Conservation (phyloP, 1,140 invertebrate genomes). For the Macrocentrus cingulum region DNA sequence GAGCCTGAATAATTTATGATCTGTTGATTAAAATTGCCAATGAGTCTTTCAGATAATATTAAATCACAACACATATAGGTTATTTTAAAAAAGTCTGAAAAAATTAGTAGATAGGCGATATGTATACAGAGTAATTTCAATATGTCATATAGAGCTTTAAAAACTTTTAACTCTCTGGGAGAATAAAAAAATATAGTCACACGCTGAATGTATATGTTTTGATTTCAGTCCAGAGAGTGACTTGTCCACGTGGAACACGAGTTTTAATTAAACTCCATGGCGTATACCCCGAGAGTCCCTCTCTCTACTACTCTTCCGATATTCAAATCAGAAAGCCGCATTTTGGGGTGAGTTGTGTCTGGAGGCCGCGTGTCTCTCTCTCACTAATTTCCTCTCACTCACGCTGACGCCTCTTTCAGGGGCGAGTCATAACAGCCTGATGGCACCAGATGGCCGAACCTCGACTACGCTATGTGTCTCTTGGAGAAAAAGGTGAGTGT, state of each 20-base stretch:
- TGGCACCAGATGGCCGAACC: conserved; percentile 18
- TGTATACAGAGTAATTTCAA: too few species aligned
- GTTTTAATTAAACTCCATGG: conserved; percentile 50
- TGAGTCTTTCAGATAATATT: too few species aligned
- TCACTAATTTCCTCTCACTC: conserved; percentile 1
- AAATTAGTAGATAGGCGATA: too few species aligned
- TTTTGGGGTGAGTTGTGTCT: conserved; percentile 37
- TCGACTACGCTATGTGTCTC: background rate
- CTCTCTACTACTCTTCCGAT: conserved; percentile 39
- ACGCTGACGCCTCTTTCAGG: background rate
- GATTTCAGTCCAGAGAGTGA: background rate
- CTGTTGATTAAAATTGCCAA: too few species aligned
- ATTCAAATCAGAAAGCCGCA: conserved; percentile 49
- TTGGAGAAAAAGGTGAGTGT: conserved; percentile 11
- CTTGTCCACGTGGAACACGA: conserved; percentile 38
- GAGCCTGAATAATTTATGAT: too few species aligned
- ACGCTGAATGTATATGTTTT: conserved; percentile 11
- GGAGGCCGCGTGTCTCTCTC: background rate
- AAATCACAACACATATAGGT: too few species aligned
- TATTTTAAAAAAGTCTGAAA: too few species aligned
- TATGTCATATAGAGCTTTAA: too few species aligned
- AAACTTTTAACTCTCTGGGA: conserved; percentile 23
- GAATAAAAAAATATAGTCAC: conserved; percentile 28
- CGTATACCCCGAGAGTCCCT: conserved; percentile 12
- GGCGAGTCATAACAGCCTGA: background rate